Evolutionary conservation across 1,140 invertebrate genomes (phyloP), one percentile per base, ranked within the genome.

Genomic region (Macrocentrus cingulum): DNA sequence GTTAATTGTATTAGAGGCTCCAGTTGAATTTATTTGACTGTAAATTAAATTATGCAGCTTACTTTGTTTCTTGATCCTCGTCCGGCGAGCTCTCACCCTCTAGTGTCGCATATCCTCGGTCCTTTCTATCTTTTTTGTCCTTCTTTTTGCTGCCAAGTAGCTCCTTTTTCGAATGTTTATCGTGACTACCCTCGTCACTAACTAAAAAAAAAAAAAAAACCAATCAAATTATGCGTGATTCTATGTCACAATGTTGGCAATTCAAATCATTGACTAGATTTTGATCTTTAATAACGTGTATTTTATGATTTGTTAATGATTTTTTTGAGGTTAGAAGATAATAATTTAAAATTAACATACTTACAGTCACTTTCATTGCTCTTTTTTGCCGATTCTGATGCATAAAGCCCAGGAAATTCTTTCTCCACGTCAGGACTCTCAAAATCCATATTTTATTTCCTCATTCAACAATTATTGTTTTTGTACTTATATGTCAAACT

Each of bases 81-180:
- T 95, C 93, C 13, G 88, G 91, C 4, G 93, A 95, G 71, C 92
- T 95, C 79, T 96, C 94, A 34, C 92, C 94, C 76, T 93, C 92
- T 71, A 97, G 82, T 9, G 93, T 91, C 11, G 91, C 92, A 85
- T 97, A 97, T 0, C 91, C 90, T 70, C 89, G 85, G 61, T 91
- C 89, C 66, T 94, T 93, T 45, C 85, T 87, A 57, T 93, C 91
- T 67, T 92, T 92, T 69, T 94, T 94, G 41, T 94, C 91, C 70
- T 87, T 88, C 2, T 79, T 71, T 73, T 87, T 87, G 2, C 84
- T 87, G 59, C 85, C 85, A 13, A 91, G 71, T 20, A 90, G 75
- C 70, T 90, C 89, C 66, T 90, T 91, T 63, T 89, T 90, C 41
- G 88, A 87, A 51, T 84, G 83, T 69, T 88, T 89, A 15, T 91